phyloP scores from a whole-genome alignment of 2,797 vertebrate species.

The Poecilia picta region DNA sequence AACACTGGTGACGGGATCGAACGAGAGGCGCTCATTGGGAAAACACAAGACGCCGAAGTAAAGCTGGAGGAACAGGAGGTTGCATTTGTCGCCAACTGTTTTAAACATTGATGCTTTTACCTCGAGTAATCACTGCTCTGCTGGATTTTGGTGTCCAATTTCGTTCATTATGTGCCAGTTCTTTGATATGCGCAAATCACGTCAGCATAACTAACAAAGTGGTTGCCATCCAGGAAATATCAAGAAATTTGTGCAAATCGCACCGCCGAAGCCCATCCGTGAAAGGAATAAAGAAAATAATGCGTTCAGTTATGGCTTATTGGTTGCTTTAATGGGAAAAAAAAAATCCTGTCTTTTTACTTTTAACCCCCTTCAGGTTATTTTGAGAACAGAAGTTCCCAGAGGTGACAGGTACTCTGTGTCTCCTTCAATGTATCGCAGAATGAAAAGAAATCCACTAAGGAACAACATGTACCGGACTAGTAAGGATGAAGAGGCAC shows the following conservation, averaged over 20 bases:
- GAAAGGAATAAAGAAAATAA: slow-evolving; percentile 22
- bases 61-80: slow-evolving; percentile 16
- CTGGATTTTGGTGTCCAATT: slow-evolving; percentile 14
- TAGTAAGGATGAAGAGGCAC: neutral
- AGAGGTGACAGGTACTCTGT: neutral
- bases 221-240: neutral
- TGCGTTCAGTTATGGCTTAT: slow-evolving; percentile 26
- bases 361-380: slow-evolving; percentile 14
- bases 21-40: slow-evolving; percentile 19
- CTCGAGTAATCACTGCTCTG: neutral
- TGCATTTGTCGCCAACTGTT: neutral
- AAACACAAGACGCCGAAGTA: slow-evolving; percentile 25
- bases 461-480: slow-evolving; percentile 5
- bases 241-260: slow-evolving; percentile 27
- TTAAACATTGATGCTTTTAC: neutral
- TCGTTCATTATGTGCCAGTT: slow-evolving; percentile 6
- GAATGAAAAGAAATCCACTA: slow-evolving; percentile 8
- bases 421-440: slow-evolving; percentile 1
- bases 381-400: slow-evolving; percentile 11
- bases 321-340: slow-evolving; percentile 15
- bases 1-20: slow-evolving; percentile 19
- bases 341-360: slow-evolving; percentile 10
- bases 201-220: slow-evolving; percentile 19
- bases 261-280: slow-evolving; percentile 11
- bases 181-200: slow-evolving; percentile 20